phyloP scores from a whole-genome alignment of 2,888 invertebrate species.

The Macrosoma leucophasiata region DNA sequence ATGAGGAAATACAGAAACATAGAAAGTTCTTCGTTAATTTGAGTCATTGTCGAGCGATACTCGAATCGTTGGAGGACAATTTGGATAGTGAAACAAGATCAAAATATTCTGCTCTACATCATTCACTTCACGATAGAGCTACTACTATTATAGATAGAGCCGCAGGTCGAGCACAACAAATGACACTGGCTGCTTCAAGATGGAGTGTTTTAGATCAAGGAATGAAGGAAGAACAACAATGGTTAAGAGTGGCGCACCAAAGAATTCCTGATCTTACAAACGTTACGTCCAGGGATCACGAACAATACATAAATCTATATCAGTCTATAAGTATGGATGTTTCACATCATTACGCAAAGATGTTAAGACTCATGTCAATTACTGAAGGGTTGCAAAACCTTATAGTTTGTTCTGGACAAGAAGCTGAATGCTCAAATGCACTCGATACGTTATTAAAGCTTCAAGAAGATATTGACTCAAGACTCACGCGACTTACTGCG shows the following conservation, averaged over 20 bases:
- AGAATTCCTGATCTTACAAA: slow-evolving; percentile 87
- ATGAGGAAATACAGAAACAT: slow-evolving; percentile 92
- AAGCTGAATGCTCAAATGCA: slow-evolving; percentile 83
- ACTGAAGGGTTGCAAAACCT: slow-evolving; percentile 84
- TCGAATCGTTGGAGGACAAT: slow-evolving; percentile 90
- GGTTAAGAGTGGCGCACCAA: slow-evolving; percentile 89
- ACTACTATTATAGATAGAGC: slow-evolving; percentile 86
- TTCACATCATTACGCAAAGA: slow-evolving; percentile 85
- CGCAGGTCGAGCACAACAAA: slow-evolving; percentile 86
- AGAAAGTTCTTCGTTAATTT: slow-evolving; percentile 92
- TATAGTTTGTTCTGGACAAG: slow-evolving; percentile 83
- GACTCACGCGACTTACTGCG: slow-evolving; percentile 81
- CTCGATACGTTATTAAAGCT: slow-evolving; percentile 82
- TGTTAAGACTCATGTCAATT: slow-evolving; percentile 82
- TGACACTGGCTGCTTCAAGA: slow-evolving; percentile 89
- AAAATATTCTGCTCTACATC: slow-evolving; percentile 83
- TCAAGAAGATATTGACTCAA: slow-evolving; percentile 84
- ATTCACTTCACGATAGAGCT: slow-evolving; percentile 85
- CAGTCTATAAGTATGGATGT: slow-evolving; percentile 87
- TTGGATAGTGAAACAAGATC: slow-evolving; percentile 86
- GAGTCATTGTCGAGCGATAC: slow-evolving; percentile 89
- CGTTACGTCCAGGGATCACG: slow-evolving; percentile 88
- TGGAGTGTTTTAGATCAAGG: slow-evolving; percentile 89
- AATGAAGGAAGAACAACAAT: slow-evolving; percentile 87
- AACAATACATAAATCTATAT: slow-evolving; percentile 88